Percentiles rank a stretch among this genome's conserved stretches.
phyloP scores from a whole-genome alignment of 2,888 invertebrate species.

The Eupithecia pulchellata region DNA sequence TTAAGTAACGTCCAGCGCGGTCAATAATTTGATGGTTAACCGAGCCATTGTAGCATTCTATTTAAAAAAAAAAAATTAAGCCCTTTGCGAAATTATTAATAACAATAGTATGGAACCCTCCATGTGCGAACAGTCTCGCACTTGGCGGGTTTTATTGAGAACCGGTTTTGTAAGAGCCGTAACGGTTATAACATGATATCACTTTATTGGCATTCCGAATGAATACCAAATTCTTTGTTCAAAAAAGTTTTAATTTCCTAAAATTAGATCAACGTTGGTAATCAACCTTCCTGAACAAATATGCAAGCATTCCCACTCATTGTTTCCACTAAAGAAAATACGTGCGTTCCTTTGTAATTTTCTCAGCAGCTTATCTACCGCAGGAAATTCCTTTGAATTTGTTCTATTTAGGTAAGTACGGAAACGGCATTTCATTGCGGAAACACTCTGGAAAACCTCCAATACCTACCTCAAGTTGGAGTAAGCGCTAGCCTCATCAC shows the following conservation, averaged over 20 bases:
- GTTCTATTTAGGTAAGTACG: constrained; percentile 10
- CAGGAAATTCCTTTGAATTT: background rate
- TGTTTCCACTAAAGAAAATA: constrained; percentile 9
- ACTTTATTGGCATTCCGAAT: constrained; percentile 20
- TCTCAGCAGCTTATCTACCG: constrained; percentile 14
- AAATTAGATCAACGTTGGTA: background rate
- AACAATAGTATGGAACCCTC: too few species aligned
- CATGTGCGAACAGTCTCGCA: too few species aligned
- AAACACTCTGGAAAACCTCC: background rate
- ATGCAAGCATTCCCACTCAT: background rate
- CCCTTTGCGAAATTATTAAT: too few species aligned
- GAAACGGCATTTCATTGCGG: background rate
- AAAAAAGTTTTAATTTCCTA: background rate
- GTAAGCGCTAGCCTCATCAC: constrained; percentile 12
- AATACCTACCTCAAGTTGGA: background rate
- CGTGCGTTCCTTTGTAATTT: constrained; percentile 13
- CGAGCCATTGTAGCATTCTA: too few species aligned
- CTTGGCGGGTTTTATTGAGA: too few species aligned
- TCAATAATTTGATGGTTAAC: too few species aligned
- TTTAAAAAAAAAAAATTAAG: too few species aligned
- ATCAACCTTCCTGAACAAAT: background rate
- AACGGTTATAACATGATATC: constrained; percentile 33
- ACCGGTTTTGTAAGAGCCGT: constrained; percentile 29
- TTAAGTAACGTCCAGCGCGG: too few species aligned
- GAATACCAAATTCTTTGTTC: background rate